Evolutionary conservation across 2,888 invertebrate species (phyloP).

Genomic region (Carterocephalus palaemon): DNA sequence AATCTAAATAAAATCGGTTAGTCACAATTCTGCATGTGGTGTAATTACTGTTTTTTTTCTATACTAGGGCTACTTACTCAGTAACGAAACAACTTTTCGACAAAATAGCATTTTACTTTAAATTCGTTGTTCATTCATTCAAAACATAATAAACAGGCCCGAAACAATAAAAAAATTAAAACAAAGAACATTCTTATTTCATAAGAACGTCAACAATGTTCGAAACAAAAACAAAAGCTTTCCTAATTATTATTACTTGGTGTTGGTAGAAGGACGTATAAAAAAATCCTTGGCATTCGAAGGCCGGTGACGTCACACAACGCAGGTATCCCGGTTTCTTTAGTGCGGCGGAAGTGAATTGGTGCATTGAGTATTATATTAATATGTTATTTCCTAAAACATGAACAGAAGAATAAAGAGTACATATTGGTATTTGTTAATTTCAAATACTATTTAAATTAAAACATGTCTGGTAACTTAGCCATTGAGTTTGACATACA

Average conservation of each 20-base stretch:
- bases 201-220: slow-evolving; percentile 32
- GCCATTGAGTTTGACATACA: too few relatives aligned
- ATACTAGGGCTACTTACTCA: too few relatives aligned
- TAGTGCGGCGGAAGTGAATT: slow-evolving; percentile 40
- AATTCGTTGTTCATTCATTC: background rate
- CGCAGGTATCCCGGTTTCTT: slow-evolving; percentile 47
- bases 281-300: slow-evolving; percentile 63
- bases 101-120: too few relatives aligned
- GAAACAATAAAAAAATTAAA: slow-evolving; percentile 13
- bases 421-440: too few relatives aligned
- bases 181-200: slow-evolving; percentile 28
- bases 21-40: too few relatives aligned
- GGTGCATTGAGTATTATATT: slow-evolving; percentile 34
- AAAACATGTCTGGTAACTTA: too few relatives aligned
- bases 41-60: too few relatives aligned
- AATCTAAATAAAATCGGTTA: too few relatives aligned
- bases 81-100: too few relatives aligned
- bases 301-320: slow-evolving; percentile 66
- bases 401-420: too few relatives aligned
- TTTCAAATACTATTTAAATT: too few relatives aligned
- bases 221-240: slow-evolving; percentile 57
- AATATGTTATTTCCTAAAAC: background rate
- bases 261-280: slow-evolving; percentile 42
- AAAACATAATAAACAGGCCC: slow-evolving; percentile 5
- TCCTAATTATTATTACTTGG: slow-evolving; percentile 56